Conservation (phyloP, 1,140 invertebrate genomes). For the Oryzaephilus surinamensis region DNA sequence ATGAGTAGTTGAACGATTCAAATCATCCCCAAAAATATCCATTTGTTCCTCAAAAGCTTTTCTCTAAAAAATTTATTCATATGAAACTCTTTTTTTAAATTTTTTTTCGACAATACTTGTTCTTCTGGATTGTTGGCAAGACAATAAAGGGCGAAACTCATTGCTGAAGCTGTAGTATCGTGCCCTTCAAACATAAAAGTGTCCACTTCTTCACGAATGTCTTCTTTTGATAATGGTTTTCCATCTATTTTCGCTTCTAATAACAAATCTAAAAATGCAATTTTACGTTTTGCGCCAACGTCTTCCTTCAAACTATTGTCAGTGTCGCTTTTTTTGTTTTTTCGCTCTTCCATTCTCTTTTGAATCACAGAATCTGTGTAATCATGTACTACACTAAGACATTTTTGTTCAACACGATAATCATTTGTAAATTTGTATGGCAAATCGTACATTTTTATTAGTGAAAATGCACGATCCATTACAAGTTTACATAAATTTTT, state of each 20-base stretch:
- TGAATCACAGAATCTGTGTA: slow-evolving; percentile 53
- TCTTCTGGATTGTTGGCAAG: slow-evolving; percentile 45
- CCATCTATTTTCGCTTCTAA: slow-evolving; percentile 49
- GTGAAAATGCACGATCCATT: slow-evolving; percentile 36
- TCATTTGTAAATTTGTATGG: slow-evolving; percentile 21
- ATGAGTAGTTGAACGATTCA: slow-evolving; percentile 26
- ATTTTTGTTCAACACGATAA: slow-evolving; percentile 35
- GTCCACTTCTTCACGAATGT: slow-evolving; percentile 75
- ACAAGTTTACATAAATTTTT: slow-evolving; percentile 41
- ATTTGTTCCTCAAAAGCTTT: slow-evolving; percentile 11
- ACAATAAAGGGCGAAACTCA: slow-evolving; percentile 37
- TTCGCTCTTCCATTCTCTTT: slow-evolving; percentile 25
- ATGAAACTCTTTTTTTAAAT: no score
- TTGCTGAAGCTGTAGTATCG: slow-evolving; percentile 36
- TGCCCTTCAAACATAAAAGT: slow-evolving; percentile 72
- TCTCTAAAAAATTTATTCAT: slow-evolving; percentile 1
- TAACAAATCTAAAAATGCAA: slow-evolving; percentile 66
- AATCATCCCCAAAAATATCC: slow-evolving; percentile 9
- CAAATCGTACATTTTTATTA: slow-evolving; percentile 11
- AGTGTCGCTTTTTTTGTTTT: not conserved
- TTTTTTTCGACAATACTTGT: no score
- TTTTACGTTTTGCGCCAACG: slow-evolving; percentile 40
- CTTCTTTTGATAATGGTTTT: slow-evolving; percentile 45
- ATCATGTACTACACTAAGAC: slow-evolving; percentile 52
- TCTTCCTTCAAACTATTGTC: slow-evolving; percentile 10